A percentile compares a stretch with the other conserved stretches of the same genome.
These are phyloP conservation scores for Temnothorax rugatulus DNA, from an alignment of 2,888 invertebrate species.

Conservation along the genomic window DNA sequence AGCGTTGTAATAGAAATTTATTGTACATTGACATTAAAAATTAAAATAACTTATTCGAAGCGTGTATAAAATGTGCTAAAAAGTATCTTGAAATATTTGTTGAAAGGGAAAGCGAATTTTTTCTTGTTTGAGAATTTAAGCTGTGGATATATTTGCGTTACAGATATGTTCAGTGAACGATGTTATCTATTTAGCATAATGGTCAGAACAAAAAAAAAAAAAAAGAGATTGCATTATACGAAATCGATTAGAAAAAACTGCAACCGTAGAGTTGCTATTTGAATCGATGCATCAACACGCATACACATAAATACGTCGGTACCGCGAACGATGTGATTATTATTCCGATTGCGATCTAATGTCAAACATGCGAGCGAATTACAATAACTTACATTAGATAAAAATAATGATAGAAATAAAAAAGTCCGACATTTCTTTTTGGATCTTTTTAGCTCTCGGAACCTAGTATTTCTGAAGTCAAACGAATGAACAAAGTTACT, in stretches of 20 bases:
- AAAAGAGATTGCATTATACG: neutral
- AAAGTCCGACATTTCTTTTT: neutral
- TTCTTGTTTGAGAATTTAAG: neutral
- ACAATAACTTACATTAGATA: neutral
- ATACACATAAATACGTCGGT: neutral
- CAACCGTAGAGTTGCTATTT: neutral
- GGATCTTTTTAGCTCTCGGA: neutral
- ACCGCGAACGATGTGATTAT: neutral
- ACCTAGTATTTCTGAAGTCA: neutral
- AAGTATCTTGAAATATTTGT: neutral
- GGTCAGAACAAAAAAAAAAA: no score
- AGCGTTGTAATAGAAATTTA: neutral
- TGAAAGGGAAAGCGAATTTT: neutral
- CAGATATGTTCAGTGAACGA: neutral
- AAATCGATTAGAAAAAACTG: slow-evolving; percentile 5
- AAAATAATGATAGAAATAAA: neutral
- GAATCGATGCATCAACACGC: neutral
- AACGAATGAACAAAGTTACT: neutral
- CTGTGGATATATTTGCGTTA: neutral
- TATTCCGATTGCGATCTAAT: slow-evolving; percentile 14
- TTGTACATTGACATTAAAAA: neutral
- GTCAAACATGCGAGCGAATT: slow-evolving; percentile 23
- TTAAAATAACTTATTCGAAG: neutral
- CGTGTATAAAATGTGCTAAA: neutral
- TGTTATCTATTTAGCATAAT: neutral